Conservation (phyloP, 2,113 vertebrate species). For the Brachyhypopomus gauderio region DNA sequence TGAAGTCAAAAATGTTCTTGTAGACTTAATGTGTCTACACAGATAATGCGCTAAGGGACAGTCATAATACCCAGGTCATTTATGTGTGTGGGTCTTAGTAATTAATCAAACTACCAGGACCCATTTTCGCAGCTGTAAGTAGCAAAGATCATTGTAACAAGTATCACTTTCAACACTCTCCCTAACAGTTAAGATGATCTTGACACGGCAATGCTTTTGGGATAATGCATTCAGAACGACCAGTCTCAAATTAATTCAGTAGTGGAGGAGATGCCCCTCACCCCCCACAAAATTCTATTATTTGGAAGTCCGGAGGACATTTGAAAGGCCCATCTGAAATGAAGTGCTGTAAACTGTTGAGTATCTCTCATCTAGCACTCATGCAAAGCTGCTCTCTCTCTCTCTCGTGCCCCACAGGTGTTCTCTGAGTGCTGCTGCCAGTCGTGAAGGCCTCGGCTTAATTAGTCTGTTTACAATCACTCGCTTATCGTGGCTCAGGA, state of each 20-base stretch:
- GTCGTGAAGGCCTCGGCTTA: slow-evolving; percentile 19
- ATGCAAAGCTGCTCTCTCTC: slow-evolving; percentile 1
- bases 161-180: slow-evolving; percentile 4
- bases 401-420: slow-evolving; percentile 37
- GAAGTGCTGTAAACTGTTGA: slow-evolving; percentile 38
- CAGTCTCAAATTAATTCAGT: slow-evolving; percentile 13
- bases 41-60: not conserved
- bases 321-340: slow-evolving; percentile 10
- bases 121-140: not conserved
- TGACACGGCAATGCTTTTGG: not conserved
- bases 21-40: too few relatives aligned
- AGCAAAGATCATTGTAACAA: not conserved
- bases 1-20: too few relatives aligned
- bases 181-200: not conserved
- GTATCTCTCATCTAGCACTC: slow-evolving; percentile 30
- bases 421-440: slow-evolving; percentile 16
- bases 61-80: not conserved
- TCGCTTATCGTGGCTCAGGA: slow-evolving; percentile 14
- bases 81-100: slow-evolving; percentile 3
- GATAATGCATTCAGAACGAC: not conserved
- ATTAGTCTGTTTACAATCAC: slow-evolving; percentile 38
- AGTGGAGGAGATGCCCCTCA: slow-evolving; percentile 13
- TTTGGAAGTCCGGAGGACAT: not conserved
- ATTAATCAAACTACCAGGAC: not conserved
- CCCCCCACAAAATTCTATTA: not conserved